Evolutionary conservation across 2,797 vertebrate genomes (phyloP), one percentile per base, ranked within the genome.

Genomic region (Halcyon leucocephala): DNA sequence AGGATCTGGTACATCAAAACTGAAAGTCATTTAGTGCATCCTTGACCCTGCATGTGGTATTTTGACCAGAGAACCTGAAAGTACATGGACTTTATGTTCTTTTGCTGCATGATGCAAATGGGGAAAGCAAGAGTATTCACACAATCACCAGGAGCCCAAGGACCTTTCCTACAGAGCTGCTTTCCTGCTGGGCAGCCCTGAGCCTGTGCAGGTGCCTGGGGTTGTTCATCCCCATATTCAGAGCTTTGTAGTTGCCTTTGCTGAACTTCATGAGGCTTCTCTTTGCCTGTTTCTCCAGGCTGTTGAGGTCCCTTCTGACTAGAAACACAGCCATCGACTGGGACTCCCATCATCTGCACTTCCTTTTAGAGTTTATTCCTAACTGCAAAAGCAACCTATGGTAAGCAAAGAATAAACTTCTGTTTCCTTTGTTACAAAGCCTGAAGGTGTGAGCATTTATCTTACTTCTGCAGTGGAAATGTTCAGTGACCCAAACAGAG

Each of bases 1-100:
- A 69, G 37, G 60, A 6, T 25, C 51, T 83, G 33, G 4, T 51
- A 21, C 24, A 19, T 42, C 58, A 46, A 18, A 49, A 39, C 2
- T 65, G 52, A 1, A 17, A 31, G 3, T 77, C 18, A 1, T 15
- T 64, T 29, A 7, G 18, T 25, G n/a, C 24, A 28, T 29, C 66
- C 39, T 77, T 41, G 14, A 64, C 54, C 16, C 52, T 82, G 39
- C 21, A 0, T 0, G 0, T 28, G 58, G 17, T 6, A 19, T 22
- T 64, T 54, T 54, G 39, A 35, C 16, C 3, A 3, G 29, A 58
- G 10, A 29, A 7, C 5, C 1, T 10, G 22, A 31, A 28, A n/a
- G 24, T 8, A 1, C 3, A 1, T 21, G 41, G 74, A 3, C 20
- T 5, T 37, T 9, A 3, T 0, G 5, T 33, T 62, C 41, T 60